Evolutionary conservation across 1,140 invertebrate genomes (phyloP), one percentile per base, ranked within the genome.

Genomic region (Tetramorium alpestre): DNA sequence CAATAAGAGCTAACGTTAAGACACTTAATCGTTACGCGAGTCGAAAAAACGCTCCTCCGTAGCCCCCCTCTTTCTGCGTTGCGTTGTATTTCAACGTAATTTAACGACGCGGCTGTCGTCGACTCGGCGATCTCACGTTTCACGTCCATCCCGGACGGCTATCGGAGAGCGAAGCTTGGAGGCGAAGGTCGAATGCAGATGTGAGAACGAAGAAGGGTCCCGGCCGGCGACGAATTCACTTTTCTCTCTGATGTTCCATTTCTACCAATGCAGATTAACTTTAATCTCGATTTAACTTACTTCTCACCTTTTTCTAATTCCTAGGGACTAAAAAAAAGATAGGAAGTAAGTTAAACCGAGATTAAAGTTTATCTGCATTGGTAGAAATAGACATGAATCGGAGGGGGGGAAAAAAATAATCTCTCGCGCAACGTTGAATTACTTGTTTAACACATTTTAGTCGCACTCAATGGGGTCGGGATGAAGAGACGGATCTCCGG

Each of bases 11-110:
- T 82, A 82, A 82, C 38, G 51, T 82, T 82, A 82, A 82, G 78
- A 82, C 78, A 82, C 78, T 82, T 82, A 82, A 82, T 72, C 78
- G 78, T 72, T 82, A 82, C 65, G 51, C 78, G 78, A 82, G 78
- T 58, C 56, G 25, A 82, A 72, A 69, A 47, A 82, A 47, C 44
- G 78, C 62, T 81, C 64, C 44, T 44, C 62, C 13, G 3, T 56
- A 18, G 33, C 13, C 38, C 22, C 22, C 3, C 33, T 38, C 22
- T 25, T 65, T 54, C 16, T 16, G 44, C 7, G 22, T 13, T 22
- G 22, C 1, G 41, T 60, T n/a, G 75, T 16, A 62, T 62, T 62
- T 62, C 33, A 22, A 22, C 28, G 18, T 33, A 10, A 62, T 47
- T 62, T 47, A 10, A 28, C 33, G 33, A 2, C 28, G 0, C 44